Conservation (phyloP, 2,888 invertebrate genomes). For the Copidosoma aretas region DNA sequence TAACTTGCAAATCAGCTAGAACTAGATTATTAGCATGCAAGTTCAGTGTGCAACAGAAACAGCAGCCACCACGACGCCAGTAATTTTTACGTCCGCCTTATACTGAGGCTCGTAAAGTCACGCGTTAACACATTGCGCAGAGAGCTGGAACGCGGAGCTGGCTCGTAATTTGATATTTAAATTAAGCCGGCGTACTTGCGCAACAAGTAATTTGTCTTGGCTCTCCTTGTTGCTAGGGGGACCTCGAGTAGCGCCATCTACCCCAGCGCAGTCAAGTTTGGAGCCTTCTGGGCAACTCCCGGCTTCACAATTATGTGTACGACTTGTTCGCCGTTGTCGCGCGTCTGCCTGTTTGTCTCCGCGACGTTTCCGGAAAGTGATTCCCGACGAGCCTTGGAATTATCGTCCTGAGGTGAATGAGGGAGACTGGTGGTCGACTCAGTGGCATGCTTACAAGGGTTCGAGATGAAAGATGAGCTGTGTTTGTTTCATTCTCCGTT, state of each 20-base stretch:
- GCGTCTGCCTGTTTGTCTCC: slow-evolving; percentile 8
- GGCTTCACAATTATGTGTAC: no score
- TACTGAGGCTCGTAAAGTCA: slow-evolving; percentile 23
- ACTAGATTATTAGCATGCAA: no score
- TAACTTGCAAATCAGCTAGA: no score
- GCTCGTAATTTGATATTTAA: slow-evolving; percentile 57
- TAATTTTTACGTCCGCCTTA: slow-evolving; percentile 25
- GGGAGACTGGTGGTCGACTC: no score
- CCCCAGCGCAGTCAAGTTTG: not conserved
- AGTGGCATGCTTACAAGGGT: no score
- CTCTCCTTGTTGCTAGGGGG: not conserved
- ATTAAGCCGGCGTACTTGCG: slow-evolving; percentile 57
- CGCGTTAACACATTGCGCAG: slow-evolving; percentile 19
- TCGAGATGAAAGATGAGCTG: no score
- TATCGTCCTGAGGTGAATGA: no score
- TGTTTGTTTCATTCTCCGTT: no score
- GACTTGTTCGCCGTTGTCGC: not conserved
- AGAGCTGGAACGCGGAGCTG: slow-evolving; percentile 3
- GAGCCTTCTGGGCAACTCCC: not conserved
- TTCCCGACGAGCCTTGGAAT: no score
- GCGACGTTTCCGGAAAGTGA: not conserved
- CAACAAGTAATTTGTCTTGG: slow-evolving; percentile 57
- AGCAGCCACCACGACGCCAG: slow-evolving; percentile 12
- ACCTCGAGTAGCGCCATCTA: not conserved
- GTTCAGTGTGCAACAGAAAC: no score